Evolutionary conservation across 2,113 vertebrate species (phyloP).

Genomic region (Coturnix japonica): DNA sequence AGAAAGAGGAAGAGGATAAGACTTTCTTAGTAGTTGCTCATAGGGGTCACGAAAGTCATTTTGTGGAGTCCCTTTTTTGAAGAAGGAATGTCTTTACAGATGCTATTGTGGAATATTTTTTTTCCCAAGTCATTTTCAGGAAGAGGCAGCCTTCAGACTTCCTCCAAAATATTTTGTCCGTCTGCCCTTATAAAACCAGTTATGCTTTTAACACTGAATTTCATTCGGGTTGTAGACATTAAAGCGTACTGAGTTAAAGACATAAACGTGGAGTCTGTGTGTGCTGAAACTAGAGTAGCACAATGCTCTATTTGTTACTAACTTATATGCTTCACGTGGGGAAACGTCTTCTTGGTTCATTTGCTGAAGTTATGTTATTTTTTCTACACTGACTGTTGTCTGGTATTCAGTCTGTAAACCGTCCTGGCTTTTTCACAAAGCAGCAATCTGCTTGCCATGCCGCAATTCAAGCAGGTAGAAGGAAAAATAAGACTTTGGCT

Average conservation of each 20-base stretch:
- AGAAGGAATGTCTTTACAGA: not conserved
- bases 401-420: not conserved
- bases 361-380: not conserved
- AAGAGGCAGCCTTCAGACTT: accelerated
- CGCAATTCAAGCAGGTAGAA: not conserved
- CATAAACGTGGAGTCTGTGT: not conserved
- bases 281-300: accelerated
- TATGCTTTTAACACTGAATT: accelerated
- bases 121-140: not conserved
- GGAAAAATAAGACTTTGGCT: not conserved
- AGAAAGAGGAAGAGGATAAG: not conserved
- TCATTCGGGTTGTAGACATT: not conserved
- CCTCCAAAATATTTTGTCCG: not conserved
- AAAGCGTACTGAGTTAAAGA: not conserved
- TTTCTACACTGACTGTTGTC: not conserved
- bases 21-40: not conserved
- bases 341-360: not conserved
- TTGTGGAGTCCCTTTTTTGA: not conserved
- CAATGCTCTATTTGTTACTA: not conserved
- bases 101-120: not conserved
- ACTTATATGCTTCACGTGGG: not conserved
- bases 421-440: not conserved
- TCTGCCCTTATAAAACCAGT: not conserved
- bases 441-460: not conserved
- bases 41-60: not conserved